Evolutionary conservation across 1,140 invertebrate species (phyloP).

Genomic region (Oscheius sp.): DNA sequence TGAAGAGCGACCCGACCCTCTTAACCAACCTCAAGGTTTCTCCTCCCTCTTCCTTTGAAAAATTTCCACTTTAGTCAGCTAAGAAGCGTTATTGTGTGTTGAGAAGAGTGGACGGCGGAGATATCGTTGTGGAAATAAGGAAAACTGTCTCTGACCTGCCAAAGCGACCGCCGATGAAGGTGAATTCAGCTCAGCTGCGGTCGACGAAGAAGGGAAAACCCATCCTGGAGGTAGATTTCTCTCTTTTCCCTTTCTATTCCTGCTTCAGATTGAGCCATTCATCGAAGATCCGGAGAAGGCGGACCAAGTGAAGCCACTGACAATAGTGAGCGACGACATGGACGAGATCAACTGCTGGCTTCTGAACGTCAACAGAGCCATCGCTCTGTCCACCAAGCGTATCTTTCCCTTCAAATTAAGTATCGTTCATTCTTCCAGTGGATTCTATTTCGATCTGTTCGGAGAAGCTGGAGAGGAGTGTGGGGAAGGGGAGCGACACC

Average conservation of each 20-base stretch:
- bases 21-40: conserved; percentile 23
- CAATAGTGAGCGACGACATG: neutral
- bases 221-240: conserved; percentile 26
- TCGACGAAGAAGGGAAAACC: conserved; percentile 40
- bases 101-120: conserved; percentile 4
- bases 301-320: neutral
- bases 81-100: conserved; percentile 29
- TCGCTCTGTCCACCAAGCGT: conserved; percentile 22
- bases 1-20: conserved; percentile 15
- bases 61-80: neutral
- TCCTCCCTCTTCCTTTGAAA: neutral
- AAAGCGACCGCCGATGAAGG: neutral
- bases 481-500: neutral
- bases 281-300: neutral
- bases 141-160: conserved; percentile 4
- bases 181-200: conserved; percentile 24
- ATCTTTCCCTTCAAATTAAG: neutral
- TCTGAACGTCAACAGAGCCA: neutral
- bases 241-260: neutral
- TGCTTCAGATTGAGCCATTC: neutral
- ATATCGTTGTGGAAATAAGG: conserved; percentile 24
- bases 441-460: conserved; percentile 18
- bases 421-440: conserved; percentile 11
- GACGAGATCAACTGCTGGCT: conserved; percentile 17
- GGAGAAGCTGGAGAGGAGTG: neutral